Evolutionary conservation across 2,888 invertebrate species (phyloP), one percentile per base, ranked within the genome.

Genomic region (Temnothorax rugatulus): DNA sequence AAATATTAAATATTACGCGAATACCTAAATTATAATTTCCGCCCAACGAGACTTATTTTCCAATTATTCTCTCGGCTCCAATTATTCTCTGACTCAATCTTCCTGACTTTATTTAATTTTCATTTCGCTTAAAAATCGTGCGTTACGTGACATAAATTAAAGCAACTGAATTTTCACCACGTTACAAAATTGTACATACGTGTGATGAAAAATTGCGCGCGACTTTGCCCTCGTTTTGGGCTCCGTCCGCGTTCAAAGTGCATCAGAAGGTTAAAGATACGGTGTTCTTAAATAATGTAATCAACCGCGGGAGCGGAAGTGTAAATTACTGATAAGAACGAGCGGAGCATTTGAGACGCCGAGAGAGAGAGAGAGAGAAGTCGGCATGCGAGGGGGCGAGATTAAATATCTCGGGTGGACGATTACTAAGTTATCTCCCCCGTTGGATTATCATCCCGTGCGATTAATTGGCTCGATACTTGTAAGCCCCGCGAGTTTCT

Each of bases 291-390:
- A 41, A 77, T 68, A 44, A 68, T 77, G 29, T 29, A 77, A 68
- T 77, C 54, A 41, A 47, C 9, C n/a, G 54, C 25, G 38, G 66
- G 18, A 41, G 29, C n/a, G 34, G 66, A 68, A 68, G 68, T 68
- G 50, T 76, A 76, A 64, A 76, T 66, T 52, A 68, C 25, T 77
- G 68, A 77, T 77, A 77, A 77, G 77, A 54, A n/a, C 52, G 52
- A 52, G 52, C 7, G 68, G 25, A 54, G 38, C 41, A 4, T 66
- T 66, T 66, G 61, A 47, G 63, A 15, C 25, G 38, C 34, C 34
- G 34, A 9, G 63, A 25, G 54, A 52, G 38, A 63, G 38, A 4
- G 34, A 9, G 63, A 25, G 71, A 52, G 34, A 63, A 50, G 7
- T 76, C 38, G 15, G 41, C 9, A 41, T 57, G 7, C 4, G 44